phyloP scores from a whole-genome alignment of 2,888 invertebrate species.

The Dione juno region DNA sequence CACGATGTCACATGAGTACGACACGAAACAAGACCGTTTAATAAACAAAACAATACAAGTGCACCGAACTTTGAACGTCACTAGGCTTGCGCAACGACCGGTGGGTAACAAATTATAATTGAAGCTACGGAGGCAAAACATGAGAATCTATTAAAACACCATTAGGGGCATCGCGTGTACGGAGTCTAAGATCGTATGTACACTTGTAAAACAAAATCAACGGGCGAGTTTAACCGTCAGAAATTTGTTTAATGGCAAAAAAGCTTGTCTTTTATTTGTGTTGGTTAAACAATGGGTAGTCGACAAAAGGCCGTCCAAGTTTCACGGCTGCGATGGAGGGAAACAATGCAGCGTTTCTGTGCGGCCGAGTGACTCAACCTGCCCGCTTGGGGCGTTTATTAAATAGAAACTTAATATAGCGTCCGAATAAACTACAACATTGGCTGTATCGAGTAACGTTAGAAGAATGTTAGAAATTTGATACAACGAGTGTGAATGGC shows the following conservation, averaged over 20 bases:
- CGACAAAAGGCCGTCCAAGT: slow-evolving; percentile 73
- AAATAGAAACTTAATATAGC: slow-evolving; percentile 31
- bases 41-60: slow-evolving; percentile 36
- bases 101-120: slow-evolving; percentile 74
- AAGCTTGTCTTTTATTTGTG: slow-evolving; percentile 59
- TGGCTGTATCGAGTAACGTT: background rate
- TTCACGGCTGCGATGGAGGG: slow-evolving; percentile 63
- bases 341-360: slow-evolving; percentile 72
- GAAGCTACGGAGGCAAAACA: slow-evolving; percentile 75
- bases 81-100: slow-evolving; percentile 51
- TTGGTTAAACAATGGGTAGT: slow-evolving; percentile 70
- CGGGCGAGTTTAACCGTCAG: slow-evolving; percentile 52
- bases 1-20: slow-evolving; percentile 16
- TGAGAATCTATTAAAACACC: slow-evolving; percentile 69
- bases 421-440: slow-evolving; percentile 22
- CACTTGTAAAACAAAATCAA: slow-evolving; percentile 31
- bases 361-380: slow-evolving; percentile 72
- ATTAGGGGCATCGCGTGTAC: slow-evolving; percentile 58
- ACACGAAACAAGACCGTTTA: slow-evolving; percentile 21
- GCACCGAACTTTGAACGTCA: slow-evolving; percentile 40
- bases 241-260: slow-evolving; percentile 52
- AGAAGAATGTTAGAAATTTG: slow-evolving; percentile 11
- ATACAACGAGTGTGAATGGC: slow-evolving; percentile 2
- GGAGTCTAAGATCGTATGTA: slow-evolving; percentile 42
- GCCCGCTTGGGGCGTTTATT: slow-evolving; percentile 59